A percentile compares a stretch with the other conserved stretches of the same genome.
phyloP scores from a whole-genome alignment of 2,113 vertebrate genomes.

The Brienomyrus longianalis region DNA sequence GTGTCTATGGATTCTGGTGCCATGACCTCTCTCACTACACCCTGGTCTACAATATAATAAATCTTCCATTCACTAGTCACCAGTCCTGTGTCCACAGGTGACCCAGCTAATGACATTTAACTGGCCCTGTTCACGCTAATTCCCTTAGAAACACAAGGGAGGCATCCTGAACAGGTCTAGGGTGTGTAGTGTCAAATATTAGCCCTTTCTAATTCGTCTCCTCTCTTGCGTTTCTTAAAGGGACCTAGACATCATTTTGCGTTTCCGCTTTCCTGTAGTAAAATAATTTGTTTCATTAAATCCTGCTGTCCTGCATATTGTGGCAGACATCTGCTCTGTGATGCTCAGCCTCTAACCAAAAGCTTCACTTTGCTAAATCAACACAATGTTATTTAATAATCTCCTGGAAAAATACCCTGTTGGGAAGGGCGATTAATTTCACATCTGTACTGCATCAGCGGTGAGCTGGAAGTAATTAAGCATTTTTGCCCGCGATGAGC shows the following conservation, averaged over 20 bases:
- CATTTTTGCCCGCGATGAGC: neutral
- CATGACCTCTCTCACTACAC: neutral
- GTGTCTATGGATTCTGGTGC: neutral
- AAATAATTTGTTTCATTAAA: neutral
- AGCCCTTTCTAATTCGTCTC: neutral
- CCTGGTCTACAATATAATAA: neutral
- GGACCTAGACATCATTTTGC: neutral
- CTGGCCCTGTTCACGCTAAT: neutral
- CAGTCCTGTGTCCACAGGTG: neutral
- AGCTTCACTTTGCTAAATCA: neutral
- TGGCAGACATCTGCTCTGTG: neutral
- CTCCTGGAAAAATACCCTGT: neutral
- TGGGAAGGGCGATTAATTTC: neutral
- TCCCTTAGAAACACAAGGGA: neutral
- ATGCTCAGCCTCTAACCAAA: neutral
- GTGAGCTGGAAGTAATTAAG: neutral
- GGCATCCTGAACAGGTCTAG: neutral
- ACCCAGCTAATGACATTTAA: neutral
- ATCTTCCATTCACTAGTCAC: neutral
- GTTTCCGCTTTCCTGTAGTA: neutral
- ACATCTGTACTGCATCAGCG: neutral
- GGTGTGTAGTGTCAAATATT: neutral
- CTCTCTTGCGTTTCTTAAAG: neutral
- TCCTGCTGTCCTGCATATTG: neutral
- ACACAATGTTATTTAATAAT: conserved; percentile 6